Conservation (phyloP, 2,113 vertebrate genomes). For the Gracilinanus agilis region DNA sequence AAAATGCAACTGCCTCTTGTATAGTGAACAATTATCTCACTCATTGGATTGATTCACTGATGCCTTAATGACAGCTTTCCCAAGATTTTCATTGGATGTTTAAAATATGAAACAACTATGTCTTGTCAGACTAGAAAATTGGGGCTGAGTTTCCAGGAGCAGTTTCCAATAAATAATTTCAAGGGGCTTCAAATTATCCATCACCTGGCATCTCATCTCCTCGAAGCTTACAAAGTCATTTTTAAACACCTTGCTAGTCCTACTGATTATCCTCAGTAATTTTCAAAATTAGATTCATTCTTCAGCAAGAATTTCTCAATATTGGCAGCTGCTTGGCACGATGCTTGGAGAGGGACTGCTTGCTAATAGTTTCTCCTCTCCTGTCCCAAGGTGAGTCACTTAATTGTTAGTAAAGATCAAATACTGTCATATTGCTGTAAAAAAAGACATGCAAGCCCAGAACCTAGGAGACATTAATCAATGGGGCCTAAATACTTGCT, state of each 20-base stretch:
- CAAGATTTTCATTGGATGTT: slow-evolving; percentile 81
- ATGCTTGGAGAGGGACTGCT: neutral
- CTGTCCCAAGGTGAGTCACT: slow-evolving; percentile 11
- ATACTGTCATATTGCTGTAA: neutral
- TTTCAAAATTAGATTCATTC: slow-evolving; percentile 68
- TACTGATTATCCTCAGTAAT: slow-evolving; percentile 69
- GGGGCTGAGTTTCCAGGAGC: slow-evolving; percentile 72
- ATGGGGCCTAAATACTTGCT: neutral
- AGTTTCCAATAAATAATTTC: slow-evolving; percentile 86
- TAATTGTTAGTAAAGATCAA: slow-evolving; percentile 39
- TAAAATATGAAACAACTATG: slow-evolving; percentile 83
- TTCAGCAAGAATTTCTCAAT: slow-evolving; percentile 62
- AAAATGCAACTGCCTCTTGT: slow-evolving; percentile 78
- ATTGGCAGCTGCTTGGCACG: slow-evolving; percentile 51
- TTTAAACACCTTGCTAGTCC: slow-evolving; percentile 58
- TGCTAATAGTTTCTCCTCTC: neutral
- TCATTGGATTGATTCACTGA: slow-evolving; percentile 84
- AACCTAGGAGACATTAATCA: neutral
- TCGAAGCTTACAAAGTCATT: slow-evolving; percentile 77
- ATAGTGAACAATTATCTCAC: slow-evolving; percentile 81
- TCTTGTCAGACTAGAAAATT: slow-evolving; percentile 78
- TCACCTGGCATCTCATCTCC: slow-evolving; percentile 80
- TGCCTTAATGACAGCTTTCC: slow-evolving; percentile 85
- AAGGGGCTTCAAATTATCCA: slow-evolving; percentile 83
- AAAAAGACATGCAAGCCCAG: neutral